These are phyloP conservation scores for Ditylenchus dipsaci DNA, from an alignment of 1,140 invertebrate species.

Conservation along the genomic window DNA sequence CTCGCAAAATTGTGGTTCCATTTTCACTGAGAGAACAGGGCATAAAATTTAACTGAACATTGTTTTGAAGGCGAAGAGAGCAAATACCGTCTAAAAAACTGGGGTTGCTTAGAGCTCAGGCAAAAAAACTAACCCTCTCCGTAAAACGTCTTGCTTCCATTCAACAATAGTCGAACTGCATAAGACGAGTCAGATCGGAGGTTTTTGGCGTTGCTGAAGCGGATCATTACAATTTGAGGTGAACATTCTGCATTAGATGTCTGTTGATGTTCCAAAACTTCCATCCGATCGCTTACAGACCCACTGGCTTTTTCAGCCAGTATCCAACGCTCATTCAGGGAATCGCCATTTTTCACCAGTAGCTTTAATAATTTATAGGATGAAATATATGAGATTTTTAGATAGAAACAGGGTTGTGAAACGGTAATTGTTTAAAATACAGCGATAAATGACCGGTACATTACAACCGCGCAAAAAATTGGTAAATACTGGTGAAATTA, in stretches of 20 bases:
- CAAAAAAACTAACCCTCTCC: slow-evolving; percentile 35
- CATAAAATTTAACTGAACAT: slow-evolving; percentile 38
- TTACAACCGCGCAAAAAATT: too few species aligned
- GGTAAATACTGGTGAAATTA: too few species aligned
- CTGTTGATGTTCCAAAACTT: too few species aligned
- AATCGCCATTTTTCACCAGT: slow-evolving; percentile 14
- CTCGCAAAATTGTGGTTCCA: slow-evolving; percentile 77
- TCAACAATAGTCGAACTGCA: slow-evolving; percentile 38
- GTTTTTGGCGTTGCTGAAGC: slow-evolving; percentile 20
- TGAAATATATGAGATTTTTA: not conserved
- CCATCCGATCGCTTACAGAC: slow-evolving; percentile 15
- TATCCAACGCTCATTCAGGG: slow-evolving; percentile 20
- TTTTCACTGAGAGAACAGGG: slow-evolving; percentile 46
- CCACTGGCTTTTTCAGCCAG: slow-evolving; percentile 22
- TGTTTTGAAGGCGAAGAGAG: slow-evolving; percentile 27
- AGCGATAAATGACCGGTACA: too few species aligned
- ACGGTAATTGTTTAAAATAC: too few species aligned
- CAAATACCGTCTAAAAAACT: slow-evolving; percentile 18
- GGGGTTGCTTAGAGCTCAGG: not conserved
- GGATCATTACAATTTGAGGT: slow-evolving; percentile 7
- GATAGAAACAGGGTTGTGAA: too few species aligned
- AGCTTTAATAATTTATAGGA: slow-evolving; percentile 8
- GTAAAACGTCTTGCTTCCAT: slow-evolving; percentile 45
- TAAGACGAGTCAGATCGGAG: slow-evolving; percentile 37
- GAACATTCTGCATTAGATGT: not conserved